phyloP scores from a whole-genome alignment of 2,888 invertebrate genomes.

The Steinernema scapterisci region DNA sequence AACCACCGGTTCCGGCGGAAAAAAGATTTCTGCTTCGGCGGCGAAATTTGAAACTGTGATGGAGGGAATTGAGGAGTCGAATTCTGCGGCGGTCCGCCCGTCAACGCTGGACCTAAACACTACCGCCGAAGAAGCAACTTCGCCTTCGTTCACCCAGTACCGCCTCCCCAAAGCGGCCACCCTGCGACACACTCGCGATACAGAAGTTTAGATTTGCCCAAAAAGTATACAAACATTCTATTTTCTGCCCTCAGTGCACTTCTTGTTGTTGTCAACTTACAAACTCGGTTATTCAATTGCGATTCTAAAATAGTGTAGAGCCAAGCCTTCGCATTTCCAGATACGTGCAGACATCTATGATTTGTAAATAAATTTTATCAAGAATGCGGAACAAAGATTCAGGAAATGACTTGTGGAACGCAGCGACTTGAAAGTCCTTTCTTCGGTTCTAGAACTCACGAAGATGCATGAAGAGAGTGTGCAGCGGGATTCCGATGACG shows the following conservation, averaged over 20 bases:
- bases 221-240: not conserved
- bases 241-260: constrained; percentile 31
- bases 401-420: not conserved
- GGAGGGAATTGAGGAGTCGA: constrained; percentile 13
- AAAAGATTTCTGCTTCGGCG: constrained; percentile 9
- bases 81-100: constrained; percentile 9
- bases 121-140: not conserved
- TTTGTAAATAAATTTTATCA: not conserved
- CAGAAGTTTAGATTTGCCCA: constrained; percentile 8
- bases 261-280: not conserved
- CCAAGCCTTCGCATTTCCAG: not conserved
- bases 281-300: not conserved
- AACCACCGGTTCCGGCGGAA: constrained; percentile 15
- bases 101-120: constrained; percentile 28
- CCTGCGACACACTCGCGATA: constrained; percentile 55
- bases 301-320: not conserved
- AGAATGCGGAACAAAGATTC: constrained; percentile 8
- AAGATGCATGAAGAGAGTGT: constrained; percentile 68
- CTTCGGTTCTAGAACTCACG: constrained; percentile 20
- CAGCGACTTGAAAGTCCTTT: not conserved
- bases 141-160: constrained; percentile 48
- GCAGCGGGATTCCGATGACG: constrained; percentile 84
- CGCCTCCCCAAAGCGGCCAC: constrained; percentile 51
- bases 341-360: too few relatives aligned
- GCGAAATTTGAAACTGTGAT: constrained; percentile 14